Conservation (phyloP, 2,113 vertebrate genomes). For the Neopipo cinnamomea region DNA sequence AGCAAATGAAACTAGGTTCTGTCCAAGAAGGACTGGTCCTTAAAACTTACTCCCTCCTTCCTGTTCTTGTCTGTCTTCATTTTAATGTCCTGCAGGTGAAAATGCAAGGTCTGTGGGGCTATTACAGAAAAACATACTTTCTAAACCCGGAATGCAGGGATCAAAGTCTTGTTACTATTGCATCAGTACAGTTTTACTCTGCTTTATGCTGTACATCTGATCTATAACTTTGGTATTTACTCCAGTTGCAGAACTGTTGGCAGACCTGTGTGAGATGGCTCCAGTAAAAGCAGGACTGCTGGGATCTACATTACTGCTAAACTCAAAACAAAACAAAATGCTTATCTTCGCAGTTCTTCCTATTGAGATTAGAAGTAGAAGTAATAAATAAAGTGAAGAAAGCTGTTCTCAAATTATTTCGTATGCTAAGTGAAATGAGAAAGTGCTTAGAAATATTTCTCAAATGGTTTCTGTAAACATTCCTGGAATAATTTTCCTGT, state of each 20-base stretch:
- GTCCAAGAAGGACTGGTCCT: neutral
- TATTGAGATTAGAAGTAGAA: conserved; percentile 23
- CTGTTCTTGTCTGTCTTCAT: neutral
- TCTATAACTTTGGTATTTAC: conserved; percentile 1
- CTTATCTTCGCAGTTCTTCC: neutral
- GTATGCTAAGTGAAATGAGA: neutral
- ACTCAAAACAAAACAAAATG: conserved; percentile 32
- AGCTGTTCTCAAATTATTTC: neutral
- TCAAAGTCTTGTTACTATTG: neutral
- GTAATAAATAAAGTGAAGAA: conserved; percentile 9
- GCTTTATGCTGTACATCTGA: neutral
- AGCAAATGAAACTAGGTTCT: neutral
- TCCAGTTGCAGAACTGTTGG: neutral
- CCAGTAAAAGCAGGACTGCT: conserved; percentile 47
- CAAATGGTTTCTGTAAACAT: conserved; percentile 26
- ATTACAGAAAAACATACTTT: neutral
- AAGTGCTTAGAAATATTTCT: conserved; percentile 3
- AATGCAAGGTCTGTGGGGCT: neutral
- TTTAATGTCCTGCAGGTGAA: neutral
- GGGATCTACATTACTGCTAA: conserved; percentile 2
- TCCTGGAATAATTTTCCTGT: neutral
- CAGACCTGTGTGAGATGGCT: neutral
- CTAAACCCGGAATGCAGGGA: neutral
- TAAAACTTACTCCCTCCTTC: neutral
- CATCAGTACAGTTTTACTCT: neutral